Base-by-base conservation (phyloP, 2,888 invertebrate species). In the Steromphala cineraria region DNA sequence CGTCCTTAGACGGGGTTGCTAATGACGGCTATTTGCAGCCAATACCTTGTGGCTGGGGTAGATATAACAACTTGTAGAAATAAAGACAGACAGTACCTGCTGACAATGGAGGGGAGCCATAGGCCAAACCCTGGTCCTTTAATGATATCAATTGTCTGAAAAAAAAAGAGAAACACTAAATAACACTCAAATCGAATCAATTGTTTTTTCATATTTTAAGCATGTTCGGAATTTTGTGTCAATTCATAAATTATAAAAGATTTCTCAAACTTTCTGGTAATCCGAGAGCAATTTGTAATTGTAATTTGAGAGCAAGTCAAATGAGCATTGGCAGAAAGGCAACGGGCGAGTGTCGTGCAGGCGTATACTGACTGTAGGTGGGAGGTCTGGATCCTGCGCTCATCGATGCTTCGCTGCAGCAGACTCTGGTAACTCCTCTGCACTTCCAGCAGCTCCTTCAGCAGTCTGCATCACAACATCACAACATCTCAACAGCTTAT, bases 381-480 rank as follows among this genome's bases (percentile, higher is more conserved):
- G 86, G 95, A 94, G 28, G 95, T 94, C 90, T 96, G 95, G 24
- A 94, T 90, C 89, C 95, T 95, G 90, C 96, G 96, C 82, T 96
- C 96, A 80, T 96, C 95, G 2, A 97, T 89, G 89, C 95, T 95
- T 84, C 95, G 95, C 89, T 96, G 95, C 75, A 98, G 94, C 78
- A 97, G 92, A 24, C 94, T 94, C 86, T 97, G 96, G 93, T 96
- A 96, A 53, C 95, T 95, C 89, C 96, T 96, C 89, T 97, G 96
- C 78, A 95, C 95, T 52, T 97, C 97, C 75, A 97, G 87, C 46
- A 97, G 93, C 86, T 97, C 97, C 88, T 96, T 96, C 83, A 96
- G 94, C 82, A 97, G 93, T 89, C 96, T 96, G 89, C 46, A 94
- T 89, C 4, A 21, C 21, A 24, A 53, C 24, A 67, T 2, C 0